Conservation (phyloP, 2,888 invertebrate genomes). For the Philereme vetulata region DNA sequence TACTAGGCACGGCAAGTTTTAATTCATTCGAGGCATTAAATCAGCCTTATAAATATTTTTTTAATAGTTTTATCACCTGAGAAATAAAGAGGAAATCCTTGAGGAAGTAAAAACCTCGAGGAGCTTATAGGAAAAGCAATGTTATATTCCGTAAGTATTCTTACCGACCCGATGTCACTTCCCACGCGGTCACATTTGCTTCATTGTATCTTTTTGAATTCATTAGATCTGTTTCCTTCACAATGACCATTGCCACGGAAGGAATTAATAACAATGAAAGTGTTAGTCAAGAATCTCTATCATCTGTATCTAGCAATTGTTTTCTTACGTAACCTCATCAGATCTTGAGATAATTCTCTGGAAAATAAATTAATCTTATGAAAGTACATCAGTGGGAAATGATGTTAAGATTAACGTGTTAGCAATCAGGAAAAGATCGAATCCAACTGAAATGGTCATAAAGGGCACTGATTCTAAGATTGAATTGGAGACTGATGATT, state of each 20-base stretch:
- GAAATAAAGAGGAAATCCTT: constrained; percentile 8
- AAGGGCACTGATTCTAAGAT: too few relatives aligned
- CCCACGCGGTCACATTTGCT: constrained; percentile 48
- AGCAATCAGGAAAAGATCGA: neutral
- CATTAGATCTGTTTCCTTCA: constrained; percentile 28
- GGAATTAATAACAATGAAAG: constrained; percentile 36
- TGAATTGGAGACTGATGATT: too few relatives aligned
- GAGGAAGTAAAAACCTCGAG: constrained; percentile 21
- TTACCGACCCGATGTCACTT: constrained; percentile 48
- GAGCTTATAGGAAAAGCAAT: constrained; percentile 32
- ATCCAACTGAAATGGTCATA: too few relatives aligned
- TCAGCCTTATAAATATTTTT: too few relatives aligned
- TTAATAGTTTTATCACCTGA: neutral
- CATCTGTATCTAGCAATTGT: constrained; percentile 5
- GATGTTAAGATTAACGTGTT: constrained; percentile 2
- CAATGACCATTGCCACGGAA: constrained; percentile 29
- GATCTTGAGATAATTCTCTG: constrained; percentile 26
- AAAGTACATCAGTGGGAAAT: constrained; percentile 18
- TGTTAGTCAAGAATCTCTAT: constrained; percentile 22
- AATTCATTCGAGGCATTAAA: too few relatives aligned
- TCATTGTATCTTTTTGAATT: constrained; percentile 38
- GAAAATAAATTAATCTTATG: constrained; percentile 26
- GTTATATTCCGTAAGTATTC: constrained; percentile 19
- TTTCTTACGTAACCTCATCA: constrained; percentile 28
- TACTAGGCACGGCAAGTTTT: too few relatives aligned